phyloP scores from a whole-genome alignment of 2,113 vertebrate genomes.

The Oryzias celebensis region DNA sequence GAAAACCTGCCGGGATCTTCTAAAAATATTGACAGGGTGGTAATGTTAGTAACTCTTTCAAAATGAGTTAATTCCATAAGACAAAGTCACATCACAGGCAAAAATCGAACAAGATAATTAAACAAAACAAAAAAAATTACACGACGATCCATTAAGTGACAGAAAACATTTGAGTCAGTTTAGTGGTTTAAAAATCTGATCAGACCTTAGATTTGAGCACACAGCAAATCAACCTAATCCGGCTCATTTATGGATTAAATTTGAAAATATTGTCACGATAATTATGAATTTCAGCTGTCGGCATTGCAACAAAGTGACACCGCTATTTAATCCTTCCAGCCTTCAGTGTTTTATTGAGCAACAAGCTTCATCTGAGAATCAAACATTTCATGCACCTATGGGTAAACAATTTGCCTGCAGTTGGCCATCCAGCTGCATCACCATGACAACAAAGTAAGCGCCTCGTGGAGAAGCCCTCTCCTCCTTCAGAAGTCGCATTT shows the following conservation, averaged over 20 bases:
- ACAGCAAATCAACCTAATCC: neutral
- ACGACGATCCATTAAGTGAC: conserved; percentile 22
- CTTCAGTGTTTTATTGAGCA: conserved; percentile 32
- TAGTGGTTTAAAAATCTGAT: too few relatives aligned
- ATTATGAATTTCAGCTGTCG: neutral
- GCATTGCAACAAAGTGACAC: neutral
- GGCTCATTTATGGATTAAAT: neutral
- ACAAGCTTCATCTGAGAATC: conserved; percentile 16
- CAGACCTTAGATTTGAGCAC: neutral
- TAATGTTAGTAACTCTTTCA: too few relatives aligned
- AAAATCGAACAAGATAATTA: neutral
- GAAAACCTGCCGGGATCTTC: too few relatives aligned
- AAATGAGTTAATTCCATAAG: too few relatives aligned
- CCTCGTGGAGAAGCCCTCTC: conserved; percentile 26
- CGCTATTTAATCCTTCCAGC: neutral
- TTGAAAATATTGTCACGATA: neutral
- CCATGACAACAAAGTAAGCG: conserved; percentile 42
- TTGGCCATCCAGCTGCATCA: conserved; percentile 48
- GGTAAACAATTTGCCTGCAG: conserved; percentile 23
- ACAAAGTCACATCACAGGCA: neutral
- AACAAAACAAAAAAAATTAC: neutral
- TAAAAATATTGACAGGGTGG: too few relatives aligned
- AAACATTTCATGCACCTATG: conserved; percentile 49
- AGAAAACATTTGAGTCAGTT: neutral
- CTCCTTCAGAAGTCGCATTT: conserved; percentile 24